phyloP scores from a whole-genome alignment of 2,888 invertebrate genomes.

The Didymodactylos carnosus region DNA sequence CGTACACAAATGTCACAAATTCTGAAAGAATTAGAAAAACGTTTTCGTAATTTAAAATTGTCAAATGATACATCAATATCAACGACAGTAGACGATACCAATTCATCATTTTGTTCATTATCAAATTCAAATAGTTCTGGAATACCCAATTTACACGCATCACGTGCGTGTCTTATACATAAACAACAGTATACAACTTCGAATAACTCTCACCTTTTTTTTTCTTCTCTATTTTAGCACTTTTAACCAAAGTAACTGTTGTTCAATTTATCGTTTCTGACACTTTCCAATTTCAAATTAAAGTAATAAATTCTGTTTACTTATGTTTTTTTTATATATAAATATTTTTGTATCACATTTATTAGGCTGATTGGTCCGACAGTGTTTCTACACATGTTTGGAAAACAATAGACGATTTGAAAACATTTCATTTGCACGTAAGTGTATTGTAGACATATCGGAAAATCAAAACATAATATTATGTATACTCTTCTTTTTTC shows the following conservation, averaged over 20 bases:
- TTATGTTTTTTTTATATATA: no score
- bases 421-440: background rate
- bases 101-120: no score
- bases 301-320: background rate
- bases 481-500: background rate
- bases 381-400: background rate
- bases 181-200: background rate
- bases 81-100: background rate
- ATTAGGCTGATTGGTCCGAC: background rate
- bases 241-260: background rate
- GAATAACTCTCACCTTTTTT: no score
- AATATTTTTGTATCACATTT: no score
- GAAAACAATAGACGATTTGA: background rate
- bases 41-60: background rate
- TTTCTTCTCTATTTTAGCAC: background rate
- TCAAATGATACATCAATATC: no score
- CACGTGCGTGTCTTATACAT: background rate
- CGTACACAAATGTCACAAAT: constrained; percentile 14
- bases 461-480: background rate
- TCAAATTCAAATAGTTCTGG: background rate
- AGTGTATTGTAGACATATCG: no score
- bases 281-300: no score
- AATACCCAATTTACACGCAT: background rate
- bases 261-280: background rate
- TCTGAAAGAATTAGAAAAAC: constrained; percentile 16